Conservation (phyloP, 1,140 invertebrate species). For the Helicorthomorpha holstii region DNA sequence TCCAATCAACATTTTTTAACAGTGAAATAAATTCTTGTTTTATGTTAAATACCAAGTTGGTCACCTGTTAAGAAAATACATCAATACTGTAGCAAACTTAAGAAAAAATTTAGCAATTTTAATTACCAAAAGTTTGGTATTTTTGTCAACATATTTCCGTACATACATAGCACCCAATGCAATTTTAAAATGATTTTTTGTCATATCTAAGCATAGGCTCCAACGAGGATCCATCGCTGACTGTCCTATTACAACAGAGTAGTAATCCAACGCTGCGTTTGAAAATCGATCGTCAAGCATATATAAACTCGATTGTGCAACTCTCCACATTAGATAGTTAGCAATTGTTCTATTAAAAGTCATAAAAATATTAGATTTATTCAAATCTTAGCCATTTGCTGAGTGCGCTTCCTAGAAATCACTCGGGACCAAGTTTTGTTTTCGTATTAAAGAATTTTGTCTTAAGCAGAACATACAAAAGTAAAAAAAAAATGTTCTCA, state of each 20-base stretch:
- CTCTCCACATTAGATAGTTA: constrained; percentile 30
- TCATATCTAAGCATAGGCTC: constrained; percentile 64
- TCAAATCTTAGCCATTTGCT: too few relatives aligned
- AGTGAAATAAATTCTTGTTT: constrained; percentile 4
- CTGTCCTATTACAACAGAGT: constrained; percentile 52
- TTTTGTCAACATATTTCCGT: constrained; percentile 15
- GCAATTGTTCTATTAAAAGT: constrained; percentile 18
- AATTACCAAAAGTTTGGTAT: constrained; percentile 5
- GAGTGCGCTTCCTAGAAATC: too few relatives aligned
- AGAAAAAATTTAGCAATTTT: background rate
- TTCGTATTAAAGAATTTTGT: too few relatives aligned
- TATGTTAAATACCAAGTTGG: constrained; percentile 1
- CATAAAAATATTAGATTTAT: background rate
- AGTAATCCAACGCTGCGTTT: constrained; percentile 50
- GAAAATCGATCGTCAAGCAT: constrained; percentile 47
- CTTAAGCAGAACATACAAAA: too few relatives aligned
- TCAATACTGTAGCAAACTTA: background rate
- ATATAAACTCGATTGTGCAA: background rate
- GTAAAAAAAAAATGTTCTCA: too few relatives aligned
- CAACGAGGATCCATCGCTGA: constrained; percentile 55
- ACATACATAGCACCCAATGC: constrained; percentile 19
- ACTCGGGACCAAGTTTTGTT: too few relatives aligned
- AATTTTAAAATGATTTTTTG: constrained; percentile 38
- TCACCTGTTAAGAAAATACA: background rate
- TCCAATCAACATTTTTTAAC: constrained; percentile 6